Conservation (phyloP, 2,113 vertebrate species). For the Mirza zaza region DNA sequence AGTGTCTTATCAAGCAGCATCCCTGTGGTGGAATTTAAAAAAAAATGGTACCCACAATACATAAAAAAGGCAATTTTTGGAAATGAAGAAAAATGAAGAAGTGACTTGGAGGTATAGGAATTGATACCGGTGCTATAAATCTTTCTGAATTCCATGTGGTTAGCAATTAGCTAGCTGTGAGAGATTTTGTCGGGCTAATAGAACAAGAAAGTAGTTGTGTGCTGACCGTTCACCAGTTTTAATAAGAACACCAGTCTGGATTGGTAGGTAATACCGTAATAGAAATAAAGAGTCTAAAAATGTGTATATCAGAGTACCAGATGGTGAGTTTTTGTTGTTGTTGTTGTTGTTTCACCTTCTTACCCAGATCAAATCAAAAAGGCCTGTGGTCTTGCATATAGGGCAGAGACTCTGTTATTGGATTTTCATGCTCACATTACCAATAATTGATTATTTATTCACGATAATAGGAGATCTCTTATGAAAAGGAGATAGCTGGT, state of each 20-base stretch:
- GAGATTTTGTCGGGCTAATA: not conserved
- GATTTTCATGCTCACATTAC: not conserved
- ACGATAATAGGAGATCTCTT: not conserved
- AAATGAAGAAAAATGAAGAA: not conserved
- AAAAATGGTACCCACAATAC: not conserved
- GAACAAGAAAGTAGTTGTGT: not conserved
- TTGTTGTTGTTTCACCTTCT: not conserved
- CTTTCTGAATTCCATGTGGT: not conserved
- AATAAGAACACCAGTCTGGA: not conserved
- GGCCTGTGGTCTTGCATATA: not conserved
- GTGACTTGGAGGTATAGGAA: not conserved
- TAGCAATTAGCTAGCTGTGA: not conserved
- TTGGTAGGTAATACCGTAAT: accelerated
- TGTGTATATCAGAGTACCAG: not conserved
- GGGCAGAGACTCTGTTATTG: not conserved
- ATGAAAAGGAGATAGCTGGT: slow-evolving; percentile 13
- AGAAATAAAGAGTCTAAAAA: not conserved
- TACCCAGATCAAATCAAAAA: not conserved
- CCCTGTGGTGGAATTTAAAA: not conserved
- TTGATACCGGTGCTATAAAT: accelerated
- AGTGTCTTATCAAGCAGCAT: not conserved
- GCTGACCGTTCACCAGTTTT: not conserved
- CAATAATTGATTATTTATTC: not conserved
- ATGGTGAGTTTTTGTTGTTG: not conserved
- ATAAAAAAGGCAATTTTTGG: not conserved